Conservation (phyloP, 1,140 invertebrate genomes). For the Mya arenaria region DNA sequence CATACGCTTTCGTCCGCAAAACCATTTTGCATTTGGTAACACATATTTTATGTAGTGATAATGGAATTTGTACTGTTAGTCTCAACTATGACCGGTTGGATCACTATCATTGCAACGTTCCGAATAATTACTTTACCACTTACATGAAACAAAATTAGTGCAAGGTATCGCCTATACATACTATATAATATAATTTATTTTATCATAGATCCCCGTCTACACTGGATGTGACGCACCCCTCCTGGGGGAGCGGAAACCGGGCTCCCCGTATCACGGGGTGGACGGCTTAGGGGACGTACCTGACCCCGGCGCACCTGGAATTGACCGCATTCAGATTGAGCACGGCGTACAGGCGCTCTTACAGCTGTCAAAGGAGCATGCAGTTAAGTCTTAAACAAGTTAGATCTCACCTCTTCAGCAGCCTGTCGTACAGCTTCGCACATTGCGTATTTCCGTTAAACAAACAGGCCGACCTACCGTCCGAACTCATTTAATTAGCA, state of each 20-base stretch:
- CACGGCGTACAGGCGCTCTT: slow-evolving; percentile 59
- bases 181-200: neutral
- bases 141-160: neutral
- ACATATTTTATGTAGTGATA: neutral
- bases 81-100: neutral
- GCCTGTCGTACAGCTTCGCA: no score
- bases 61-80: neutral
- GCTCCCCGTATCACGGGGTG: slow-evolving; percentile 81
- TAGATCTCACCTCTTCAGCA: no score
- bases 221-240: slow-evolving; percentile 83
- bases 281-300: slow-evolving; percentile 86
- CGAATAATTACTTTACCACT: neutral
- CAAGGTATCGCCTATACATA: neutral
- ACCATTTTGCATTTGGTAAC: neutral
- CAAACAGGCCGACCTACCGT: no score
- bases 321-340: slow-evolving; percentile 53
- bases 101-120: neutral
- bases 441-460: no score
- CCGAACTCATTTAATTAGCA: no score
- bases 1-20: neutral
- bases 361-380: slow-evolving; percentile 54
- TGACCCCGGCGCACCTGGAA: slow-evolving; percentile 68
- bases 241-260: slow-evolving; percentile 74
- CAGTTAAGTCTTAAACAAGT: slow-evolving; percentile 50
- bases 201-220: slow-evolving; percentile 85